These are phyloP conservation scores for Lasioglossum albipes DNA, from an alignment of 1,140 invertebrate genomes.

Conservation along the genomic window DNA sequence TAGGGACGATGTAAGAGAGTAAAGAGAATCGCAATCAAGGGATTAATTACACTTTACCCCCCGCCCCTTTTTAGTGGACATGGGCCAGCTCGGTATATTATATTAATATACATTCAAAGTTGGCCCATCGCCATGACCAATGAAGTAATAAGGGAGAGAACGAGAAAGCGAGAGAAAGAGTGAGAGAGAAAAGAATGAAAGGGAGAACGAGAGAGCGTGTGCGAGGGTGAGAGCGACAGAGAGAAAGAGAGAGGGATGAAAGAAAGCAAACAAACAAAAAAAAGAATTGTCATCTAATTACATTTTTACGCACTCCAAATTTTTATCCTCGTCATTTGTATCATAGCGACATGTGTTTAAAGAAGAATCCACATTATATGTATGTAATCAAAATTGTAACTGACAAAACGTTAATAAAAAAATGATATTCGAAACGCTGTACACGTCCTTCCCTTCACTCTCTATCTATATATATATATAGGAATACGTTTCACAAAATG, in stretches of 20 bases:
- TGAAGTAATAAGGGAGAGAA: slow-evolving; percentile 66
- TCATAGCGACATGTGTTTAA: slow-evolving; percentile 79
- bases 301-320: slow-evolving; percentile 80
- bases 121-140: slow-evolving; percentile 76
- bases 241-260: slow-evolving; percentile 2
- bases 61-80: slow-evolving; percentile 68
- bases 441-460: neutral
- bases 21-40: slow-evolving; percentile 67
- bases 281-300: slow-evolving; percentile 78
- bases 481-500: no score
- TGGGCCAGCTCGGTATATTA: slow-evolving; percentile 78
- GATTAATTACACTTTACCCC: slow-evolving; percentile 70
- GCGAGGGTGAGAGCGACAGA: no score
- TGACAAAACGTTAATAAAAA: slow-evolving; percentile 80
- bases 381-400: slow-evolving; percentile 81
- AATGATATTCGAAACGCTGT: slow-evolving; percentile 68
- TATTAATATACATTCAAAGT: slow-evolving; percentile 79
- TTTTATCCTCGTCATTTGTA: slow-evolving; percentile 80
- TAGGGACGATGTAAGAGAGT: slow-evolving; percentile 70
- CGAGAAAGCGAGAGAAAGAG: no score
- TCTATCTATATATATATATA: no score
- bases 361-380: slow-evolving; percentile 79
- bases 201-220: no score
- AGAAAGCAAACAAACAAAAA: slow-evolving; percentile 16
- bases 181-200: no score